Evolutionary conservation across 2,888 invertebrate genomes (phyloP), one percentile per base, ranked within the genome.

Genomic region (Volucella bombylans): DNA sequence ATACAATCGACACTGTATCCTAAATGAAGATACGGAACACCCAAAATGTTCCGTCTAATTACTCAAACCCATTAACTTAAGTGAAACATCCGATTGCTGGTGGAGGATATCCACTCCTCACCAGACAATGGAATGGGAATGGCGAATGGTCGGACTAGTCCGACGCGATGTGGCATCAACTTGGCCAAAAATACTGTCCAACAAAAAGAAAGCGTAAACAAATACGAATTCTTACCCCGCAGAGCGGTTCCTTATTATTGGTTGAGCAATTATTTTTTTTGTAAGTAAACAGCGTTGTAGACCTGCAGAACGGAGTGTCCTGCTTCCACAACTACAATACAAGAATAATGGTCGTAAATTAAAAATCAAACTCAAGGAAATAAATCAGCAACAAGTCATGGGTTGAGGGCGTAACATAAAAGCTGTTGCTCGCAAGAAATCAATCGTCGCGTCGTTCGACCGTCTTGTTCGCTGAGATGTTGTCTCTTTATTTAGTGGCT

Each of bases 1-100:
- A 85, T 85, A 68, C 72, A 79, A 39, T 65, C 79, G 41, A 62
- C 52, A 54, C 38, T 31, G 38, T 57, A 47, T 69, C 78, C 77
- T 38, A 38, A 12, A 77, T 49, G 78, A 55, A 57, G 57, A 55
- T 57, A 74, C 81, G 41, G 49, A 50, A 52, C 82, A 71, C 49
- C 79, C 80, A 77, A 77, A 80, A 72, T 80, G 85, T 85, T 85
- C 71, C 76, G 59, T 65, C 69, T 83, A 86, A 86, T 86, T 86
- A 83, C 83, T 86, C 73, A 77, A 80, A 80, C 83, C 83, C 86
- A 86, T 86, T 86, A 83, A 80, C 45, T 83, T 83, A 86, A 86
- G 86, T 86, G 83, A 83, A 73, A 69, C 73, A 78, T 78, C 65
- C 72, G 86, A 86, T 80, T 80, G 76, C 72, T 74, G 47, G 50